Evolutionary conservation across 2,888 invertebrate species (phyloP).

Genomic region (Oscheius myriophilus): DNA sequence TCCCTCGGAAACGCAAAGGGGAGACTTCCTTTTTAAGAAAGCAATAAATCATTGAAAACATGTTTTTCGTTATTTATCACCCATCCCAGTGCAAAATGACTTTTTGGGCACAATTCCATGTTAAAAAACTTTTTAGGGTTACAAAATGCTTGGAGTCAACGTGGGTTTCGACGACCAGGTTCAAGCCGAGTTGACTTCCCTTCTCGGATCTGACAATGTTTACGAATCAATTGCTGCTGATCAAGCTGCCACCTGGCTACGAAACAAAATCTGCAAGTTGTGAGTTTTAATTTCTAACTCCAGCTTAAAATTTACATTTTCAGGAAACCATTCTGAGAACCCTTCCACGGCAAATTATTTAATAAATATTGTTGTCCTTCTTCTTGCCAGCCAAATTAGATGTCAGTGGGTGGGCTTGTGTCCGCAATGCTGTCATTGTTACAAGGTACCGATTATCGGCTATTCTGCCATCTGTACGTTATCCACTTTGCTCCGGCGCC

Average conservation of each 20-base stretch:
- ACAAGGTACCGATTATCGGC: constrained; percentile 31
- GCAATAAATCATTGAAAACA: too few relatives aligned
- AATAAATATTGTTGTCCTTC: too few relatives aligned
- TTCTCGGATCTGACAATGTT: constrained; percentile 4
- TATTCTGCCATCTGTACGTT: constrained; percentile 33
- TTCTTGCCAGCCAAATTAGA: constrained; percentile 9
- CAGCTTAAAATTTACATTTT: neutral
- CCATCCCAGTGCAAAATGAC: too few relatives aligned
- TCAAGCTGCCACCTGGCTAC: constrained; percentile 1
- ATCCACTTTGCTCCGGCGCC: constrained; percentile 29
- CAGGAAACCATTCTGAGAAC: constrained; percentile 3
- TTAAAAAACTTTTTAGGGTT: neutral
- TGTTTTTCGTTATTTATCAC: too few relatives aligned
- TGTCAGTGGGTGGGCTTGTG: constrained; percentile 23
- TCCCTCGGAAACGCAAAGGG: too few relatives aligned
- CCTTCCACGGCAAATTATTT: too few relatives aligned
- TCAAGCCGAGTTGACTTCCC: neutral
- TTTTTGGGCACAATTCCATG: too few relatives aligned
- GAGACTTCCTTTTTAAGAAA: too few relatives aligned
- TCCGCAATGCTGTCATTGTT: constrained; percentile 27
- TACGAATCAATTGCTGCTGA: neutral
- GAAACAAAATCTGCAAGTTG: constrained; percentile 12
- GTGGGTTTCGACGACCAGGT: neutral
- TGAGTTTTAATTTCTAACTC: neutral
- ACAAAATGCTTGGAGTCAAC: constrained; percentile 8